A percentile compares a stretch with the other conserved stretches of the same genome.
These are phyloP conservation scores for Epinephelus cyanopodus DNA, from an alignment of 2,113 vertebrate species.

Conservation along the genomic window DNA sequence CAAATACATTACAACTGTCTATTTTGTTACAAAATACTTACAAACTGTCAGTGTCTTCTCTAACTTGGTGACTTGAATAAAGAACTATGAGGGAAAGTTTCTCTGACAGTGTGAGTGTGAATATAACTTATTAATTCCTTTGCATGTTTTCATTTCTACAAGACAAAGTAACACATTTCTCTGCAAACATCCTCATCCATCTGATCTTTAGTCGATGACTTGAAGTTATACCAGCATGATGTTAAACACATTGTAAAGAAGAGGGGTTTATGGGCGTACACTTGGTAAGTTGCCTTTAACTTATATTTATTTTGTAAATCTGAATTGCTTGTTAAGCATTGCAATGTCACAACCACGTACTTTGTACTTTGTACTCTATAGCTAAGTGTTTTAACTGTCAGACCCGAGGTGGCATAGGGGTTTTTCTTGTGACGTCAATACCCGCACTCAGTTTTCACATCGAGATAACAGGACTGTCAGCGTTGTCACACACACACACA, in stretches of 20 bases:
- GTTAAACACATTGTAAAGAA: not conserved
- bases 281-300: not conserved
- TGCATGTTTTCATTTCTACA: not conserved
- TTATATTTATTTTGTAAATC: not conserved
- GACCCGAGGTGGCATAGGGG: not conserved
- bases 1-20: not conserved
- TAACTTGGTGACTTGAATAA: conserved; percentile 38
- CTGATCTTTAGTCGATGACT: not conserved
- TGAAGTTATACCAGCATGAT: not conserved
- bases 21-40: not conserved
- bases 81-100: not conserved
- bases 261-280: not conserved
- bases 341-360: too few species aligned
- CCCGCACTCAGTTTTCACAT: not conserved
- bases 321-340: rapidly evolving
- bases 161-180: too few species aligned
- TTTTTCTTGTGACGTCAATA: not conserved
- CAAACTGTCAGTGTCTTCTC: not conserved
- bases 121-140: not conserved
- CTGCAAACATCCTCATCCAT: not conserved
- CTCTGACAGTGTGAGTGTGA: not conserved
- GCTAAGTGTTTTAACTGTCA: too few species aligned
- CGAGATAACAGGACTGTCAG: too few species aligned
- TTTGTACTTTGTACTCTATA: too few species aligned
- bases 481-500: too few species aligned